Evolutionary conservation across 2,113 vertebrate genomes (phyloP).

Genomic region (Actenoides hombroni): DNA sequence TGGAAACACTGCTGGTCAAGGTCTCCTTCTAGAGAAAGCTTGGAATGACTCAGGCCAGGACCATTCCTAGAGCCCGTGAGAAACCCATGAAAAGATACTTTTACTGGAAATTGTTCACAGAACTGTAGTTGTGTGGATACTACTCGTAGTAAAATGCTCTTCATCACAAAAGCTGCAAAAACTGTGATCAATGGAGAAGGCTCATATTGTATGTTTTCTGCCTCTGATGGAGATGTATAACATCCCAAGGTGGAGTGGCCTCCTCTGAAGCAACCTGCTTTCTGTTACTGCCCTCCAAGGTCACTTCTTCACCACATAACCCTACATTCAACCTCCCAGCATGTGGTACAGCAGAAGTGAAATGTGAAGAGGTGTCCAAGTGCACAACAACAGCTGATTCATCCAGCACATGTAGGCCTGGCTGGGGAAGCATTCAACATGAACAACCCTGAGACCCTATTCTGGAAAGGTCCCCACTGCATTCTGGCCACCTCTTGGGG

Average conservation of each 20-base stretch:
- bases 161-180: background rate
- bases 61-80: background rate
- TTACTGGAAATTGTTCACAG: background rate
- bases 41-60: background rate
- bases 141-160: background rate
- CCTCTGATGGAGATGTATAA: background rate
- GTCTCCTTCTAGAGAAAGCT: background rate
- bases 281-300: background rate
- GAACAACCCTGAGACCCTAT: background rate
- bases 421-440: background rate
- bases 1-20: background rate
- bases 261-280: background rate
- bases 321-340: fast-evolving
- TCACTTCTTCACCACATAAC: background rate
- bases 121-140: background rate
- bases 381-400: background rate
- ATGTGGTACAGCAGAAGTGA: background rate
- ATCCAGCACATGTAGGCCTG: fast-evolving
- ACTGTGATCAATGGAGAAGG: background rate
- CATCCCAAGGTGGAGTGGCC: background rate
- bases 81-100: background rate
- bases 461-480: background rate
- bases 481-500: background rate
- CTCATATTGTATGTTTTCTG: background rate
- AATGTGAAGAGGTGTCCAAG: background rate